phyloP scores from a whole-genome alignment of 2,113 vertebrate genomes.

The Gorsachius goisagi region DNA sequence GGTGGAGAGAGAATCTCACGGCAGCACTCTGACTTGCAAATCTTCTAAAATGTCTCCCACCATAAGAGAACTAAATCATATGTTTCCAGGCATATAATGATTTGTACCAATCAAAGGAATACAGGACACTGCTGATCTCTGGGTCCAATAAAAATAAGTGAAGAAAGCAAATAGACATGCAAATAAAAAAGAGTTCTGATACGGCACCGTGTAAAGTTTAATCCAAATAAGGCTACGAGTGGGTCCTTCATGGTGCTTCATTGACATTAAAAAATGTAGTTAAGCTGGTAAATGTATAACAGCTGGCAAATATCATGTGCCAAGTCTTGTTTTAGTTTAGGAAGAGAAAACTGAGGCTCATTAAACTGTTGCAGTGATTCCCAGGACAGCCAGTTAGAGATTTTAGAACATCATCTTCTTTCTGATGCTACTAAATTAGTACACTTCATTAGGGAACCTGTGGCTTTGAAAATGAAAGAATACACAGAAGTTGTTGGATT shows the following conservation, averaged over 20 bases:
- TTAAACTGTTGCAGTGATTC: conserved; percentile 42
- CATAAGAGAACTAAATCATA: not conserved
- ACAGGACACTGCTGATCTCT: not conserved
- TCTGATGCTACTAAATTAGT: not conserved
- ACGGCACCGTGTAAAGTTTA: conserved; percentile 61
- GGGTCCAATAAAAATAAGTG: conserved; percentile 33
- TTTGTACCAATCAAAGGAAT: conserved; percentile 25
- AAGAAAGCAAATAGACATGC: conserved; percentile 37
- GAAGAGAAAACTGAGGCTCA: conserved; percentile 38
- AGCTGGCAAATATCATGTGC: conserved; percentile 68
- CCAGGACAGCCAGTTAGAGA: not conserved
- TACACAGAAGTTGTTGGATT: not conserved
- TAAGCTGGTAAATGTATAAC: conserved; percentile 69
- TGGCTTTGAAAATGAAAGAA: not conserved
- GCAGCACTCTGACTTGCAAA: conserved; percentile 6
- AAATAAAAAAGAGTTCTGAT: conserved; percentile 41
- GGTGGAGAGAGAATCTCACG: not conserved
- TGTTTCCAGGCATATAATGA: not conserved
- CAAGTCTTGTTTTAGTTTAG: conserved; percentile 77
- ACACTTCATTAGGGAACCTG: not conserved
- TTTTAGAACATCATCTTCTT: conserved; percentile 46
- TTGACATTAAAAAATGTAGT: conserved; percentile 65
- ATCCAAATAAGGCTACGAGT: conserved; percentile 79
- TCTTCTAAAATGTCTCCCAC: not conserved
- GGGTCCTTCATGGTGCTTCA: conserved; percentile 44